These are phyloP conservation scores for Portunus trituberculatus DNA, from an alignment of 1,140 invertebrate species.

Conservation along the genomic window DNA sequence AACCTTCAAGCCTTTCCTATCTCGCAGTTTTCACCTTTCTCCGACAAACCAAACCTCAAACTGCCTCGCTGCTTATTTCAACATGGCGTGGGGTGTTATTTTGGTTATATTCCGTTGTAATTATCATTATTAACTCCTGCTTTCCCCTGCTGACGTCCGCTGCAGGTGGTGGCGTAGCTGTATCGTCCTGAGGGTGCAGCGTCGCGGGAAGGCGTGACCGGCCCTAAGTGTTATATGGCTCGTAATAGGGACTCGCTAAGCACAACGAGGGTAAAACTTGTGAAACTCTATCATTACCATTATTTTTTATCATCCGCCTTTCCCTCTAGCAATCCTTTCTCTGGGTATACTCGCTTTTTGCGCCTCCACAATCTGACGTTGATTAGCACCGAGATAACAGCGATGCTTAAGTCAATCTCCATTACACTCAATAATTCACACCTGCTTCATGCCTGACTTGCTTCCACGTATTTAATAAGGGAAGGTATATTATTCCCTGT, in stretches of 20 bases:
- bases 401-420: constrained; percentile 12
- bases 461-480: background rate
- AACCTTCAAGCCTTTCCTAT: too few relatives aligned
- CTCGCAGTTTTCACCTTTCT: too few relatives aligned
- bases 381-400: background rate
- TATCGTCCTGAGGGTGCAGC: background rate
- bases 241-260: background rate
- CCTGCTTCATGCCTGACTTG: background rate
- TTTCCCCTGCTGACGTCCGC: background rate
- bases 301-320: background rate
- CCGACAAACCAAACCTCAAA: background rate
- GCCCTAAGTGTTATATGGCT: background rate
- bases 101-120: background rate
- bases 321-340: background rate
- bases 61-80: background rate
- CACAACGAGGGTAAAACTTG: background rate
- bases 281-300: background rate
- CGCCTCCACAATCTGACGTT: background rate
- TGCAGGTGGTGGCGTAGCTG: background rate
- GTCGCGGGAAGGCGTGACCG: background rate
- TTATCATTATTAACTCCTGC: background rate
- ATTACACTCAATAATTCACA: background rate
- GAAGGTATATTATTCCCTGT: background rate
- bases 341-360: background rate
- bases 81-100: background rate